Base-by-base conservation (phyloP, 2,797 vertebrate genomes). In the Pipistrellus kuhlii region DNA sequence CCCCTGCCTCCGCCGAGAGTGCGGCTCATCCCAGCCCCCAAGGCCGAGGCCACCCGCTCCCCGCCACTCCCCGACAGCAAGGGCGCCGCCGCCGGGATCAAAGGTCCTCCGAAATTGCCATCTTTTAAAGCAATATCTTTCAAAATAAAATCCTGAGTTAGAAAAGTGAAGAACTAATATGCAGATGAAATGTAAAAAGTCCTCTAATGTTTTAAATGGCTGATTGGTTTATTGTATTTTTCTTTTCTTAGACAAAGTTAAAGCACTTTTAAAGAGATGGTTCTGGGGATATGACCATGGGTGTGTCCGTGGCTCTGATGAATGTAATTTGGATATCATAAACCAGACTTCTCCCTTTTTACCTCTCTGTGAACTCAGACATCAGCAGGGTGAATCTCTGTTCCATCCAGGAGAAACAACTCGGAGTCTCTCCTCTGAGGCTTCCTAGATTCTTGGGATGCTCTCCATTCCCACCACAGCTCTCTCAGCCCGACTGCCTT, bases 161-260 rank as follows among this genome's bases (percentile, higher is more conserved):
- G 68, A 89, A 96, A 95, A 86, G 27, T 46, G 62, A 93, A 88
- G 72, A 80, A 32, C 80, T 90, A 90, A 92, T 69, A 77, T 69
- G 38, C 32, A 86, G 44, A 64, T 92, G 68, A 92, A 94, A 80
- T 21, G 2, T n/a, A 88, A n/a, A 35, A 38, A 57, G 35, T 48
- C 66, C 78, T 20, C 14, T 82, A 85, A 85, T 73, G n/a, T 91
- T 94, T 91, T 35, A 68, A 41, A 55, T 55, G 72, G 32, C 9
- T 69, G 90, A 2, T 85, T 92, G 57, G 48, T 35, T 88, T 71
- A 64, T 51, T 91, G 57, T 86, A 57, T 75, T 85, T 93, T 88
- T 57, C 73, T 92, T 94, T 93, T 27, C 21, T 66, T 86, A 38
- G n/a, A 68, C 32, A 77, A 83, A 87, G 23, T 91, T 69, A 87